phyloP scores from a whole-genome alignment of 2,888 invertebrate genomes.

The Norana najaformis region DNA sequence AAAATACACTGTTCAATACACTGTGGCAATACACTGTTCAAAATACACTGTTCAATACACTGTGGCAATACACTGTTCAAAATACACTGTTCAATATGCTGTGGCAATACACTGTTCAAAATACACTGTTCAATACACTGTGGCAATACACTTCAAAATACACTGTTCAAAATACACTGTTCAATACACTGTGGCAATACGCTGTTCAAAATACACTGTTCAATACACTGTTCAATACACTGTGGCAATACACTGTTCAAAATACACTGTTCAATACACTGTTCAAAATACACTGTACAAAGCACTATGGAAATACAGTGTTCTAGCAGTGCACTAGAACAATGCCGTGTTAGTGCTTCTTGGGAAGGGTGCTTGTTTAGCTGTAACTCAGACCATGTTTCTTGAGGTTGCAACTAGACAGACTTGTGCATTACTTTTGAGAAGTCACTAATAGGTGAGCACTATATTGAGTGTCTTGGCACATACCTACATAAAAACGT shows the following conservation, averaged over 20 bases:
- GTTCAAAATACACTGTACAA: not conserved
- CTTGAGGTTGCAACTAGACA: too few species aligned
- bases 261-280: not conserved
- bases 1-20: too few species aligned
- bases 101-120: not conserved
- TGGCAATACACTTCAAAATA: not conserved
- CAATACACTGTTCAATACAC: too few species aligned
- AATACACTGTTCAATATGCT: too few species aligned
- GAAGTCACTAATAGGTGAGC: too few species aligned
- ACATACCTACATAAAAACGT: not conserved
- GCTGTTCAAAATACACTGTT: too few species aligned
- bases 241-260: not conserved
- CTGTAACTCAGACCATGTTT: not conserved
- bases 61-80: not conserved
- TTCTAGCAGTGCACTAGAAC: not conserved
- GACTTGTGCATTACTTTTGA: too few species aligned
- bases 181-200: not conserved
- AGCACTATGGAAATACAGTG: not conserved
- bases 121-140: too few species aligned
- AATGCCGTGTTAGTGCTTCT: not conserved
- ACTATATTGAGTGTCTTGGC: too few species aligned
- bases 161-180: not conserved
- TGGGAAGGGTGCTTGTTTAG: not conserved
- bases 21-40: not conserved
- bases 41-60: not conserved